Percentiles rank a stretch among this genome's conserved stretches.
Evolutionary conservation across 2,797 vertebrate genomes (phyloP).

Genomic region (Tenualosa ilisha): DNA sequence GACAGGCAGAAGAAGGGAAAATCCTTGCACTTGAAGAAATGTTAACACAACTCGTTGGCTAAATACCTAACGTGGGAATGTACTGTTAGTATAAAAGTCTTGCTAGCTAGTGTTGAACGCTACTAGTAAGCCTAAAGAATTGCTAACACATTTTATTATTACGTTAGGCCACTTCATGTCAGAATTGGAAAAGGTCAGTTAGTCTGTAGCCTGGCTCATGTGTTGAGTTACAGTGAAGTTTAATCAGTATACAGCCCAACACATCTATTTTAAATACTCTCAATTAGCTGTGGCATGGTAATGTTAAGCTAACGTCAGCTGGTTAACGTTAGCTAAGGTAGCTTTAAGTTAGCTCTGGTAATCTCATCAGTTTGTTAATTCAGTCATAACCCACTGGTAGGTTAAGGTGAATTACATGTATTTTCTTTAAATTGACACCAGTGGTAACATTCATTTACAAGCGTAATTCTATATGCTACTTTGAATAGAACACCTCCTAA

Average conservation of each 20-base stretch:
- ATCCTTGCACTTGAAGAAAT: background rate
- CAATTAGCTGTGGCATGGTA: background rate
- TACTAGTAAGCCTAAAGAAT: background rate
- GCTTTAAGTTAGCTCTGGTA: background rate
- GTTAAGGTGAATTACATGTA: background rate
- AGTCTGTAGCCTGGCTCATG: background rate
- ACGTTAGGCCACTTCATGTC: background rate
- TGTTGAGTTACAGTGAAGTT: background rate
- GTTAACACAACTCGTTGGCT: conserved; percentile 26
- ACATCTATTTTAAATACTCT: background rate
- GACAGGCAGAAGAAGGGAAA: background rate
- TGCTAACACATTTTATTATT: background rate
- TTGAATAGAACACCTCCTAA: background rate
- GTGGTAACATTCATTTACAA: background rate
- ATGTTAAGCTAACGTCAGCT: background rate
- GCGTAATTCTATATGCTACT: background rate
- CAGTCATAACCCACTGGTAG: background rate
- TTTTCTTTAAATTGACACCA: background rate
- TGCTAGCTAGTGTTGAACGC: background rate
- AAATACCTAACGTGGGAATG: conserved; percentile 36
- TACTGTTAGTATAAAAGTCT: background rate
- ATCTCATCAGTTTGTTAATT: background rate
- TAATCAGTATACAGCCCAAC: background rate
- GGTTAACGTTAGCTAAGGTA: background rate
- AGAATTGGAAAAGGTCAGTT: background rate